Base-by-base conservation (phyloP, 2,888 invertebrate species). In the Tetheella fluctuosa region DNA sequence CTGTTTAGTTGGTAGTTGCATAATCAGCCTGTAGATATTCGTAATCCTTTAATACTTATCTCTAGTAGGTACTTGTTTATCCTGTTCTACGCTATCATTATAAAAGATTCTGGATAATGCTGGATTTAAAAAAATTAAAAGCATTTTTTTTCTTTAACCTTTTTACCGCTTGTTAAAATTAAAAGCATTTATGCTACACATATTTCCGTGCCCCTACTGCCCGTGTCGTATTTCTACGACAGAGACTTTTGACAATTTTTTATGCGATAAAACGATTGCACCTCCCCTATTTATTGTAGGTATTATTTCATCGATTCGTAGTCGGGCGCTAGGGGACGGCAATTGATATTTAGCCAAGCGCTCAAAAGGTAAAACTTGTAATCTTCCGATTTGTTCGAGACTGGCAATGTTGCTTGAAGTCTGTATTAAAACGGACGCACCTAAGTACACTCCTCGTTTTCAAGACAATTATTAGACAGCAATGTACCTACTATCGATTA, bases 401-500 rank as follows among this genome's bases (percentile, higher is more conserved):
- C 20, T 2, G 20, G 42, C 8, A 34, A 5, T 20, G n/a, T 15
- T 17, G 7, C 48, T 20, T 15, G 42, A 17, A 42, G 48, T 48
- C 20, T 48, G 0, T 20, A 20, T 42, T n/a, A 42, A 1, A 42
- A 42, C 39, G 15, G 39, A 34, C 34, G 34, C 13, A 34, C 34
- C 13, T 34, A 13, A 30, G 30, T 30, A 30, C 30, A 30, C 30
- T 1, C 8, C 34, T 34, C 30, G 10, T 34, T 34, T 34, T 17
- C 42, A 17, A n/a, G 17, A 42, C 17, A 48, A 10, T 20, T 48
- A 10, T 48, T 48, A 20, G 17, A 7, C 15, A 42, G 1, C n/a
- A 42, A 42, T n/a, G 42, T n/a, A n/a, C n/a, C n/a, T 42, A 42
- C 10, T 20, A 20, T 54, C 20, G 30, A 54, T 54, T 54, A 34